Percentiles rank a stretch among this genome's conserved stretches.
Evolutionary conservation across 2,888 invertebrate species (phyloP).

Genomic region (Diplolepis rosae): DNA sequence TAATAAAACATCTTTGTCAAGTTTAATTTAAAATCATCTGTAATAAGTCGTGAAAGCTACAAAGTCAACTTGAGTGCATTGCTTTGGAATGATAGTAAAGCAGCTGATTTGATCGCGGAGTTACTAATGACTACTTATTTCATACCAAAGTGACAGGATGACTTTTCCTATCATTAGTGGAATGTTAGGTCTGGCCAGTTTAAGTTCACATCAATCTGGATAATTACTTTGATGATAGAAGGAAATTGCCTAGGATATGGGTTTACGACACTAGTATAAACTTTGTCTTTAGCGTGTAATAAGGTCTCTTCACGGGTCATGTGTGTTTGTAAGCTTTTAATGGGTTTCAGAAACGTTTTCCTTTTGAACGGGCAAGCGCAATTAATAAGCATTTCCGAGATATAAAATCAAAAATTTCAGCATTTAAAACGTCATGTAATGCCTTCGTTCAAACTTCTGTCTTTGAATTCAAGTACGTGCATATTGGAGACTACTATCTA

Average conservation of each 20-base stretch:
- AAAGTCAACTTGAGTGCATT: neutral
- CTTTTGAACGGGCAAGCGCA: constrained; percentile 13
- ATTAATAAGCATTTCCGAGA: constrained; percentile 9
- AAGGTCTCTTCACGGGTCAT: neutral
- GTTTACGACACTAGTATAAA: constrained; percentile 2
- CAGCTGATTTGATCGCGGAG: neutral
- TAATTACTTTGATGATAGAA: neutral
- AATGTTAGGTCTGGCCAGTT: constrained; percentile 1
- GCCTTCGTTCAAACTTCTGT: neutral
- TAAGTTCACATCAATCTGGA: constrained; percentile 10
- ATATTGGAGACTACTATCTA: constrained; percentile 46
- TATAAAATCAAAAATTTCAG: neutral
- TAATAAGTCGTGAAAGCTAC: neutral
- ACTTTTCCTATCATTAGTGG: neutral
- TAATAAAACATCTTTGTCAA: too few relatives aligned
- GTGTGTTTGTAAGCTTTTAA: constrained; percentile 15
- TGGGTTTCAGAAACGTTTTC: constrained; percentile 12
- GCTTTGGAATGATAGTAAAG: constrained; percentile 1
- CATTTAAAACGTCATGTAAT: neutral
- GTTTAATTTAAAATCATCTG: too few relatives aligned
- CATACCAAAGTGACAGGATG: neutral
- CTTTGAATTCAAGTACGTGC: constrained; percentile 34
- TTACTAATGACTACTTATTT: constrained; percentile 3
- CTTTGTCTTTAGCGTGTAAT: constrained; percentile 1
- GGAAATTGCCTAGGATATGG: constrained; percentile 23